Percentiles rank a stretch among this genome's conserved stretches.
Conservation (phyloP, 2,888 invertebrate species). For the Lepetodrilus schrolli region DNA sequence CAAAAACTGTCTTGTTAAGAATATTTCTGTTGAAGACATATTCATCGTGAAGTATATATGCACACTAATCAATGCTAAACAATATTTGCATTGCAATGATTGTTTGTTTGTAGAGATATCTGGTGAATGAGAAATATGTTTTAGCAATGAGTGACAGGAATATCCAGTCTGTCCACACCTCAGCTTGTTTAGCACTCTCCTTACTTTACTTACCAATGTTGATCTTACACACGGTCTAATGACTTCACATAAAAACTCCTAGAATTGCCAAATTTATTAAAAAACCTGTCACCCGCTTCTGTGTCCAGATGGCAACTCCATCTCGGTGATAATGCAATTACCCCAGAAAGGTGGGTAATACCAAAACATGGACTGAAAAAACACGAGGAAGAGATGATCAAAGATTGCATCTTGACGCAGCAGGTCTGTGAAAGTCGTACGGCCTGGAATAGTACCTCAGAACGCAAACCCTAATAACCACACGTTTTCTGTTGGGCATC, state of each 20-base stretch:
- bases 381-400: background rate
- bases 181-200: background rate
- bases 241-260: conserved; percentile 3
- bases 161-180: conserved; percentile 1
- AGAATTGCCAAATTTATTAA: background rate
- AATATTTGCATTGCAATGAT: conserved; percentile 24
- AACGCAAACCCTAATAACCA: background rate
- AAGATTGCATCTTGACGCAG: background rate
- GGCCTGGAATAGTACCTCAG: background rate
- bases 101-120: conserved; percentile 18
- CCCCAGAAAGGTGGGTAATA: conserved; percentile 17
- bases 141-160: conserved; percentile 1
- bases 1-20: background rate
- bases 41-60: conserved; percentile 1
- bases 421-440: background rate
- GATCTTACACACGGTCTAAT: too few species aligned
- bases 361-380: conserved; percentile 23
- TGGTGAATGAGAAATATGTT: background rate
- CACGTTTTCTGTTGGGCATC: conserved; percentile 17
- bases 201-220: too few species aligned
- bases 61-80: background rate
- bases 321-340: conserved; percentile 17
- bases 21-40: background rate
- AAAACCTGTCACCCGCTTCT: background rate
- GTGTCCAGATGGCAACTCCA: background rate